Conservation (phyloP, 2,113 vertebrate species). For the Opisthocomus hoazin region DNA sequence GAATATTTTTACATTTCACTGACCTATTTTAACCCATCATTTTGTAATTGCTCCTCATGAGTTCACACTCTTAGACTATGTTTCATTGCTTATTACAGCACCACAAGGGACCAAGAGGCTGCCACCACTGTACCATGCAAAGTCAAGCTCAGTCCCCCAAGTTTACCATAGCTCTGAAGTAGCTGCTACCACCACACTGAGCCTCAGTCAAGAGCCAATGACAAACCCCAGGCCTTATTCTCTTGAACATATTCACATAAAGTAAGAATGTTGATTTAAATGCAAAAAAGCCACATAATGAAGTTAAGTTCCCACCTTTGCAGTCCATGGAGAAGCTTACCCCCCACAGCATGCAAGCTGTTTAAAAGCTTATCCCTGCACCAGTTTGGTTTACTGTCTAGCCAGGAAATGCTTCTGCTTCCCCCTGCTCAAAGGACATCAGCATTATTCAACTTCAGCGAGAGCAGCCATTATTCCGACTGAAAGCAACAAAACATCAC, state of each 20-base stretch:
- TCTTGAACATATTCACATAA: rapidly evolving
- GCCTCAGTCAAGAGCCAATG: not conserved
- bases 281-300: not conserved
- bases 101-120: not conserved
- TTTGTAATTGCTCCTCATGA: not conserved
- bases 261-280: not conserved
- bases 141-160: not conserved
- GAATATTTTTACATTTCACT: not conserved
- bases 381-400: not conserved
- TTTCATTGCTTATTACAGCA: not conserved
- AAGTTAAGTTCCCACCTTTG: not conserved
- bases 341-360: not conserved
- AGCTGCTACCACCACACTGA: not conserved
- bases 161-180: not conserved
- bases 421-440: not conserved
- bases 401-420: conserved; percentile 15
- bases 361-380: not conserved
- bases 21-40: not conserved
- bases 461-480: not conserved
- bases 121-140: rapidly evolving
- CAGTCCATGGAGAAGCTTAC: not conserved
- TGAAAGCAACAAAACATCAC: not conserved
- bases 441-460: not conserved
- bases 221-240: not conserved
- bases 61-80: not conserved